Evolutionary conservation across 92 coral and sea anemone species (phyloP).

Genomic region (Heteractis magnifica): DNA sequence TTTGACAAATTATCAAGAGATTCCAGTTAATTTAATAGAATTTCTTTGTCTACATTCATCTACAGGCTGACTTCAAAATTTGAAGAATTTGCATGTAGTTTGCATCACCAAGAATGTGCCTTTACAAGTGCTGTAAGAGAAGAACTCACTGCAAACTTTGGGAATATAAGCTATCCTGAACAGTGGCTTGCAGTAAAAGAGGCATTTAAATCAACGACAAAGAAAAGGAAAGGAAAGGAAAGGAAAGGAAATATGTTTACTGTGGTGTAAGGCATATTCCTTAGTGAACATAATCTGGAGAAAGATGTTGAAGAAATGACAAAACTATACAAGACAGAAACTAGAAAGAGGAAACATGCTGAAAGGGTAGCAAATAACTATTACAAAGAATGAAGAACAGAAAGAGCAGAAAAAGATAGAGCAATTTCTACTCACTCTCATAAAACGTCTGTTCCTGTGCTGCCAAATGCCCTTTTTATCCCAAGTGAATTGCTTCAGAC

Average conservation of each 20-base stretch:
- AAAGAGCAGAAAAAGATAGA: background rate
- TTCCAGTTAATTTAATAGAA: no score
- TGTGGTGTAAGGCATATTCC: background rate
- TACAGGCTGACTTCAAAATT: no score
- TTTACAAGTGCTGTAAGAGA: background rate
- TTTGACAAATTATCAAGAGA: no score
- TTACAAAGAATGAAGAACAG: background rate
- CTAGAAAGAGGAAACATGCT: background rate
- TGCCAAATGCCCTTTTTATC: slow-evolving; percentile 1
- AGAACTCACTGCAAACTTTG: background rate
- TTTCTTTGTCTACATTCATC: no score
- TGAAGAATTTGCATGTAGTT: background rate
- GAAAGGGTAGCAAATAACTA: background rate
- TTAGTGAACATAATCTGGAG: background rate
- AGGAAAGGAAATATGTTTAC: slow-evolving; percentile 1
- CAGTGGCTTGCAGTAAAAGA: background rate
- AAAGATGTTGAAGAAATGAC: background rate
- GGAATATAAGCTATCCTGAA: background rate
- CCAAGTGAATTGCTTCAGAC: slow-evolving; percentile 1
- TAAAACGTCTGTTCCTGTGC: background rate
- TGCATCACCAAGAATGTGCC: background rate
- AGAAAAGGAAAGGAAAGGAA: slow-evolving; percentile 1
- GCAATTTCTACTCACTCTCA: background rate
- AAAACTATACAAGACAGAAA: background rate
- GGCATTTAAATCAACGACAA: background rate